Evolutionary conservation across 2,797 vertebrate species (phyloP).

Genomic region (Ctenosaura bakeri): DNA sequence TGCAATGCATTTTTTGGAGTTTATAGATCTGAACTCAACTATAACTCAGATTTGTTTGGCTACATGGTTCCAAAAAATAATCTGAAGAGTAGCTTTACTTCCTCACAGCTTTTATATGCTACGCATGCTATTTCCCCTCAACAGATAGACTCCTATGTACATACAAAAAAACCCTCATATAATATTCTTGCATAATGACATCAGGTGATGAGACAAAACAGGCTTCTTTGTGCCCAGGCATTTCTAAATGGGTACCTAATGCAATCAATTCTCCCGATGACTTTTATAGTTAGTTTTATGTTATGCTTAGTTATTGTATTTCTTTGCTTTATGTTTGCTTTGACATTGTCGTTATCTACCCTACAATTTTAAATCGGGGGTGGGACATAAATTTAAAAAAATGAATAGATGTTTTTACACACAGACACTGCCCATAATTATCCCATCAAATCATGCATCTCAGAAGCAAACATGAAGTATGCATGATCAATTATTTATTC

Average conservation of each 20-base stretch:
- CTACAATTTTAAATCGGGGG: too few species aligned
- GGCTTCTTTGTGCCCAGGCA: too few species aligned
- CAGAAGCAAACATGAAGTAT: not conserved
- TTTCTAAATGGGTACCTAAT: too few species aligned
- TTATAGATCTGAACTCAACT: not conserved
- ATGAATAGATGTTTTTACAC: not conserved
- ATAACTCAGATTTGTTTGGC: not conserved
- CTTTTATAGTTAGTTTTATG: too few species aligned
- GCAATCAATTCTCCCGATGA: too few species aligned
- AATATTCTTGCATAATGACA: too few species aligned
- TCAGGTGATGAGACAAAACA: too few species aligned
- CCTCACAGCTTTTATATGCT: not conserved
- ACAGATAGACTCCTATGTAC: not conserved
- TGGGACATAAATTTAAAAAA: not conserved
- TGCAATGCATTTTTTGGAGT: too few species aligned
- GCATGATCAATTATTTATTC: not conserved
- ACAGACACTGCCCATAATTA: not conserved
- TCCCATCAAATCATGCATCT: constrained; percentile 6
- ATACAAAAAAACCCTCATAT: not conserved
- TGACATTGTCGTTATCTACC: too few species aligned
- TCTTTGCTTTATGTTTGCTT: too few species aligned
- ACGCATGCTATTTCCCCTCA: not conserved
- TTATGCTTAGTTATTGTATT: too few species aligned
- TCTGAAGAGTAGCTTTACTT: not conserved
- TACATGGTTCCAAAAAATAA: not conserved